These are phyloP conservation scores for Acanthopleura granulata DNA, from an alignment of 2,888 invertebrate genomes.

Conservation along the genomic window DNA sequence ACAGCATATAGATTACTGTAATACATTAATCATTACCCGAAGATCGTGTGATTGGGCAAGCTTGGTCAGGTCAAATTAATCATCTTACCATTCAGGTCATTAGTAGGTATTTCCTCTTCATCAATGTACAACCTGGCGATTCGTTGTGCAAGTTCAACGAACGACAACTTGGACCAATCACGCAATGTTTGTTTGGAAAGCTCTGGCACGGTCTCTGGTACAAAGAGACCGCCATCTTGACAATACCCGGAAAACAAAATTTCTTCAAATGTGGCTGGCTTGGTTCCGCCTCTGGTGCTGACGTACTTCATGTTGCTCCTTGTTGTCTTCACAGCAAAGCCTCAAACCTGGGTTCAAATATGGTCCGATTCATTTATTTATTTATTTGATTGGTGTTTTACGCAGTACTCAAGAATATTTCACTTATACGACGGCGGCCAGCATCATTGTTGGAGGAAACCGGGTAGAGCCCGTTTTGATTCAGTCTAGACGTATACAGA, in stretches of 20 bases:
- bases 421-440: too few relatives aligned
- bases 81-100: constrained; percentile 55
- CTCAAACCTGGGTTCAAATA: too few relatives aligned
- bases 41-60: too few relatives aligned
- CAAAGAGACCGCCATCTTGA: constrained; percentile 70
- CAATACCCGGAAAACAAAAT: constrained; percentile 68
- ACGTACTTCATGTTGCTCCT: constrained; percentile 55
- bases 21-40: too few relatives aligned
- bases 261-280: constrained; percentile 58
- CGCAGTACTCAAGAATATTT: too few relatives aligned
- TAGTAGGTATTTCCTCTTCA: constrained; percentile 66
- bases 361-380: too few relatives aligned
- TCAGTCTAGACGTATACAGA: too few relatives aligned
- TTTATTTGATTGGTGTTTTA: too few relatives aligned
- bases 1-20: too few relatives aligned
- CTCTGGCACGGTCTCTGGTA: constrained; percentile 67
- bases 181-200: constrained; percentile 49
- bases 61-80: neutral
- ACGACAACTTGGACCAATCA: constrained; percentile 64
- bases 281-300: constrained; percentile 65
- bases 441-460: too few relatives aligned
- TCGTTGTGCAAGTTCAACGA: constrained; percentile 65
- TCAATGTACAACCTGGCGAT: constrained; percentile 66
- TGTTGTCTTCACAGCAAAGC: too few relatives aligned
- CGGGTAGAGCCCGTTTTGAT: too few relatives aligned